These are phyloP conservation scores for Mus pahari DNA, from an alignment of 2,113 vertebrate species.

Conservation along the genomic window DNA sequence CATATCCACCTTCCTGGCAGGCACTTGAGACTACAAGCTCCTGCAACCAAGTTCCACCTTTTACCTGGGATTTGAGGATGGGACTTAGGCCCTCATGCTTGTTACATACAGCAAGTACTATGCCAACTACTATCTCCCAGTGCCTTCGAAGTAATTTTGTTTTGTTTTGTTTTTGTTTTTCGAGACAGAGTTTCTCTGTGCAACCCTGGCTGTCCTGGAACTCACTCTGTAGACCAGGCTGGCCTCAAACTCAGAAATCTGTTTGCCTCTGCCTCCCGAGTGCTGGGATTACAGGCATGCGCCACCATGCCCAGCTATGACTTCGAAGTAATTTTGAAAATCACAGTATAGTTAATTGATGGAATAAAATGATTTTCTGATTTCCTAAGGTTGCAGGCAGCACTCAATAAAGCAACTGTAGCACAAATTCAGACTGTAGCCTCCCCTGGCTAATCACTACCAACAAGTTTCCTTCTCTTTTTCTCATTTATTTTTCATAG, in stretches of 20 bases:
- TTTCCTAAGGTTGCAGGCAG: background rate
- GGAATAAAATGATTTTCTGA: conserved; percentile 30
- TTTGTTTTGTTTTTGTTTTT: no score
- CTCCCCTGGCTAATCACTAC: background rate
- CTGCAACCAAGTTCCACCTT: background rate
- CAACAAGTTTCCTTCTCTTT: background rate
- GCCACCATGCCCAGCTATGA: no score
- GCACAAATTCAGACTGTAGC: background rate
- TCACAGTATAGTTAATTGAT: conserved; percentile 26
- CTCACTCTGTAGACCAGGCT: no score
- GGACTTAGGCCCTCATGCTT: no score
- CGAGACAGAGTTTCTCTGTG: no score
- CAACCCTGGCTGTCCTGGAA: no score
- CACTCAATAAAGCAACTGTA: conserved; percentile 14
- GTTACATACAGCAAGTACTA: background rate
- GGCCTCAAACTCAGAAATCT: no score
- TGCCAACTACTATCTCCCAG: background rate
- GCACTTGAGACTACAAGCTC: background rate
- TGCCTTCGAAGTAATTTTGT: background rate
- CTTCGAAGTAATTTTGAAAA: conserved; percentile 33
- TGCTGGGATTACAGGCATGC: no score
- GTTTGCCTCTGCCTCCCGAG: no score
- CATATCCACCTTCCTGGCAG: background rate
- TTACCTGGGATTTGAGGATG: background rate
- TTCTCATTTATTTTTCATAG: background rate